Conservation (phyloP, 1,140 invertebrate genomes). For the Pseudomyrmex pallidus region DNA sequence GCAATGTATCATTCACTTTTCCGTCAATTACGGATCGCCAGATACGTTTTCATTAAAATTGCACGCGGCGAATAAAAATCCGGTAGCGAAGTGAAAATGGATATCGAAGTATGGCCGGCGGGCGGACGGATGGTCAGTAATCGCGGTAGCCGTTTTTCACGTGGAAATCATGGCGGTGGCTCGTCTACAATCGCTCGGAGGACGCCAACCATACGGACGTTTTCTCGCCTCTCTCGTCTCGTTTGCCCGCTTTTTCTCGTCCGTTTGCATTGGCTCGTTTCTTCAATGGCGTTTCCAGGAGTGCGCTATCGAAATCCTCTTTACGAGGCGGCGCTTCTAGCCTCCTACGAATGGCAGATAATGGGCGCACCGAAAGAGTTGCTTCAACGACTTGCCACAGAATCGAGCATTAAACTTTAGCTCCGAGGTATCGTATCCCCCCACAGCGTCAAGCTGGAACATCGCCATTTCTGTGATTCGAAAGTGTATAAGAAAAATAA, state of each 20-base stretch:
- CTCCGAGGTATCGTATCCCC: background rate
- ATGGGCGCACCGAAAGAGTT: constrained; percentile 27
- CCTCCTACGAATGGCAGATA: constrained; percentile 20
- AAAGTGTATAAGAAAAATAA: background rate
- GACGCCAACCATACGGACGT: constrained; percentile 2
- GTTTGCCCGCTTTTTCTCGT: constrained; percentile 38
- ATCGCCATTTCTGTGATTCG: background rate
- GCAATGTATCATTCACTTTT: constrained; percentile 8
- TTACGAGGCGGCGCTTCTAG: constrained; percentile 29
- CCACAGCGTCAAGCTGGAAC: too few relatives aligned
- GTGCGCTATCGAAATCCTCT: constrained; percentile 51
- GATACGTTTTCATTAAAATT: constrained; percentile 52
- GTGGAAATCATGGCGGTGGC: constrained; percentile 50
- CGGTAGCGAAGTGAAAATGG: constrained; percentile 42
- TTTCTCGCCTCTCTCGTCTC: background rate
- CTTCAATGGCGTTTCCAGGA: constrained; percentile 50
- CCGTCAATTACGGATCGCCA: constrained; percentile 23
- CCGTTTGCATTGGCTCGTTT: constrained; percentile 53
- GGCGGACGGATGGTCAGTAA: constrained; percentile 42
- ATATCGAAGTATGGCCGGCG: constrained; percentile 52
- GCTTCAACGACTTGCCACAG: background rate
- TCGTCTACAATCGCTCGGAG: constrained; percentile 40
- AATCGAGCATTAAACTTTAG: constrained; percentile 26
- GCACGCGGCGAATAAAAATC: constrained; percentile 48
- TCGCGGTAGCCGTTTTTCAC: constrained; percentile 40